These are phyloP conservation scores for Aphidius colemani DNA, from an alignment of 2,888 invertebrate species.

Conservation along the genomic window DNA sequence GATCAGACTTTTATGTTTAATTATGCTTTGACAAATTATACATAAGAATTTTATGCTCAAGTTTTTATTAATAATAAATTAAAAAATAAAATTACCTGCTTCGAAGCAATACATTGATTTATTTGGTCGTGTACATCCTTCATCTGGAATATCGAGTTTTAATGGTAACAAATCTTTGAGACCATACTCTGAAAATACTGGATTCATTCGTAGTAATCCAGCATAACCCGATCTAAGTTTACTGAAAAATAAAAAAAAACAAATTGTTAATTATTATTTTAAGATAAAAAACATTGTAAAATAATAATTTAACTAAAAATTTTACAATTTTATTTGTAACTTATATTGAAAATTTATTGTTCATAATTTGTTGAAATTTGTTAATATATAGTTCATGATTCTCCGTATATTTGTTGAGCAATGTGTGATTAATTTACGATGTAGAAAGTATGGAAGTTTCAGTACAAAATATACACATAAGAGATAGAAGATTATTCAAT, in stretches of 20 bases:
- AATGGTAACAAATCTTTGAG: conserved; percentile 85
- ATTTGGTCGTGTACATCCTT: conserved; percentile 89
- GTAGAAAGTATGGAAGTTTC: conserved; percentile 30
- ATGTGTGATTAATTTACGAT: conserved; percentile 17
- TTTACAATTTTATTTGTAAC: no score
- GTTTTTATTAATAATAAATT: background rate
- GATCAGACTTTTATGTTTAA: conserved; percentile 6
- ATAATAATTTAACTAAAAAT: no score
- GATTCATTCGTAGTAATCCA: conserved; percentile 85
- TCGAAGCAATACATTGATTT: conserved; percentile 91
- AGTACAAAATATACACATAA: conserved; percentile 12
- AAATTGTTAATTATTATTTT: no score
- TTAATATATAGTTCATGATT: background rate
- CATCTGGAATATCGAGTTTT: conserved; percentile 87
- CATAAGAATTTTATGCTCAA: background rate
- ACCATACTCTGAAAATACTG: conserved; percentile 84
- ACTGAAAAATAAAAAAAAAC: conserved; percentile 58
- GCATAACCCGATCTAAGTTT: conserved; percentile 82
- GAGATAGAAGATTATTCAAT: conserved; percentile 22
- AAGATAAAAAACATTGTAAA: no score
- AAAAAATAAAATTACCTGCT: conserved; percentile 67
- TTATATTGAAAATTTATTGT: background rate
- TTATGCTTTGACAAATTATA: conserved; percentile 1
- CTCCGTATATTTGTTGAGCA: background rate
- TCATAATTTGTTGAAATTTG: background rate